A percentile compares a stretch with the other conserved stretches of the same genome.
Evolutionary conservation across 2,888 invertebrate genomes (phyloP).

Genomic region (Cancer borealis): DNA sequence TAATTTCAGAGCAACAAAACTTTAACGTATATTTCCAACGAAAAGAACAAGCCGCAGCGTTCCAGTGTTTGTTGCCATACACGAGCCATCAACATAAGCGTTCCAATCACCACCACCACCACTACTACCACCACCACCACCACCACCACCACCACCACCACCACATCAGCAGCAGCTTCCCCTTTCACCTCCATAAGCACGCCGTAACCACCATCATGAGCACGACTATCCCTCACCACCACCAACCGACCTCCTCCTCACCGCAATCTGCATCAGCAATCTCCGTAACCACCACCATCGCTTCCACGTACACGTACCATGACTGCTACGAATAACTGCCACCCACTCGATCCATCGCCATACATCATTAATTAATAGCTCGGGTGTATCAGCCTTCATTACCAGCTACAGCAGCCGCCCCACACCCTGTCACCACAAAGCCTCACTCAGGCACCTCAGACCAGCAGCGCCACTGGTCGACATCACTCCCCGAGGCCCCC

Average conservation of each 20-base stretch:
- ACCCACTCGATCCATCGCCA: constrained; percentile 14
- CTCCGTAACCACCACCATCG: constrained; percentile 29
- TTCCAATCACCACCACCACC: background rate
- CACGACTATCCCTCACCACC: constrained; percentile 1
- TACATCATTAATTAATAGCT: constrained; percentile 35
- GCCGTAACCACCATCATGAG: background rate
- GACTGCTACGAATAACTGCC: constrained; percentile 21
- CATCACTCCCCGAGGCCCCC: background rate
- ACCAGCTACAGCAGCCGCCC: background rate
- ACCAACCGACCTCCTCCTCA: constrained; percentile 6
- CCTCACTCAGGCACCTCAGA: background rate
- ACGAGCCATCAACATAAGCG: background rate
- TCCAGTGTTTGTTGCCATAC: background rate
- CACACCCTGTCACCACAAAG: constrained; percentile 37
- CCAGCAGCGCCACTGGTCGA: constrained; percentile 10
- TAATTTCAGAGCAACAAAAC: background rate
- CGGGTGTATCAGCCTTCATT: background rate
- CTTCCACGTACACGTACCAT: constrained; percentile 3
- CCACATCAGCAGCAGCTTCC: background rate
- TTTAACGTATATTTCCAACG: background rate
- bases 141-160: constrained; percentile 6
- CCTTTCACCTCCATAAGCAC: background rate
- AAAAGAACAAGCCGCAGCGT: background rate
- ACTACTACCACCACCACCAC: background rate
- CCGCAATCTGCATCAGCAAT: constrained; percentile 24